Base-by-base conservation (phyloP, 2,113 vertebrate species). In the Mohoua ochrocephala region DNA sequence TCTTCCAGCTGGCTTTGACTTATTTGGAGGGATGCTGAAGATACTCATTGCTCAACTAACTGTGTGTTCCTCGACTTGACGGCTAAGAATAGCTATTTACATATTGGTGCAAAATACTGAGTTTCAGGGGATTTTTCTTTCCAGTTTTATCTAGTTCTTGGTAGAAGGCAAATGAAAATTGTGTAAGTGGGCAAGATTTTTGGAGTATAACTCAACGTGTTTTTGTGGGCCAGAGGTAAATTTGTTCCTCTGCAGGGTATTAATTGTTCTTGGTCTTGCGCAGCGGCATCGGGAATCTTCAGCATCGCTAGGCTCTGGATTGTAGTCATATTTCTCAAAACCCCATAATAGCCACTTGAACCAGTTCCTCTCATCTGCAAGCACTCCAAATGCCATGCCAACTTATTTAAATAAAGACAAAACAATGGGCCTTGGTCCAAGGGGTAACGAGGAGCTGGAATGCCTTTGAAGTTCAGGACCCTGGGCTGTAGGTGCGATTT, bases 381-480 rank as follows among this genome's bases (percentile, higher is more conserved):
- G 88, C 30, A 4, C 73, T 96, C 65, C 49, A 53, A 86, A 65
- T 53, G 69, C 86, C 27, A 1, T 87, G 91, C 88, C 92, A 96
- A 2, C 73, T 87, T 91, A 92, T 95, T 96, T 96, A 87, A 91
- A 95, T 95, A 87, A 86, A 91, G 87, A 96, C 90, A 95, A 93
- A 96, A 84, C 93, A 87, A 8, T 28, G 89, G 90, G 95, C 84
- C 70, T 47, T 70, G 85, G 53, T 95, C 89, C 93, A 89, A 83
- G 64, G 95, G 71, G 56, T 96, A 92, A 92, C 3, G 35, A 93
- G 93, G 73, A 87, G 47, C 76, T 89, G 96, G 96, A 97, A 96
- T 96, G 93, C 77, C 69, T 97, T 96, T 96, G 96, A 97, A 97
- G 96, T 89, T 78, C 93, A 86, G 84, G 86, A 97, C 86, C 84